phyloP scores from a whole-genome alignment of 1,140 invertebrate species.

The Polypedilum vanderplanki region DNA sequence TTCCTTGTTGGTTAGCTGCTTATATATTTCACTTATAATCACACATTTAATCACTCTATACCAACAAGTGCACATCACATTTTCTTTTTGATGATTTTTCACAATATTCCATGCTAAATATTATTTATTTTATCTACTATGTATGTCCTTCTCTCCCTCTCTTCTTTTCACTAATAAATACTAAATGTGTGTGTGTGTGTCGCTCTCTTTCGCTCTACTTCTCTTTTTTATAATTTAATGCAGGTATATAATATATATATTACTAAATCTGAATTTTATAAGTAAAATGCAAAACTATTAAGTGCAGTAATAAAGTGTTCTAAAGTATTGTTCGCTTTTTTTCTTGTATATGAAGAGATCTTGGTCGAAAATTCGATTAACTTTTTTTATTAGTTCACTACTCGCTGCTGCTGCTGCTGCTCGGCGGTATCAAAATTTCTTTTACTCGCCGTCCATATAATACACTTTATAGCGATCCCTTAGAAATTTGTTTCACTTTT shows the following conservation, averaged over 20 bases:
- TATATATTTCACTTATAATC: not conserved
- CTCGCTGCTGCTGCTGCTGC: too few species aligned
- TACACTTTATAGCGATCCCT: not conserved
- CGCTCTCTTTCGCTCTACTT: too few species aligned
- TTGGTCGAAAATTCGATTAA: not conserved
- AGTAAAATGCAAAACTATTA: too few species aligned
- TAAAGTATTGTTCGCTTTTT: too few species aligned
- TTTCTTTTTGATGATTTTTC: not conserved
- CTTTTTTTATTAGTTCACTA: not conserved
- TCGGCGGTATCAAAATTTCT: not conserved
- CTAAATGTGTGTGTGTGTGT: not conserved
- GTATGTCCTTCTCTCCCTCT: not conserved
- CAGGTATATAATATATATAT: too few species aligned
- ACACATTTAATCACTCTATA: not conserved
- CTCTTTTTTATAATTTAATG: too few species aligned
- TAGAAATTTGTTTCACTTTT: not conserved
- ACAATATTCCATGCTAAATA: conserved; percentile 1
- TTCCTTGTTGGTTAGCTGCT: not conserved
- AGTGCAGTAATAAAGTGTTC: too few species aligned
- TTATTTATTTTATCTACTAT: not conserved
- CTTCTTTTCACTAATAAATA: not conserved
- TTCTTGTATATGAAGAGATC: not conserved
- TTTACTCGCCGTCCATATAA: not conserved
- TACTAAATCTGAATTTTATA: too few species aligned
- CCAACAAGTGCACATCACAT: conserved; percentile 22